A percentile compares a stretch with the other conserved stretches of the same genome.
Conservation (phyloP, 2,113 vertebrate species). For the Grammomys dolichurus region DNA sequence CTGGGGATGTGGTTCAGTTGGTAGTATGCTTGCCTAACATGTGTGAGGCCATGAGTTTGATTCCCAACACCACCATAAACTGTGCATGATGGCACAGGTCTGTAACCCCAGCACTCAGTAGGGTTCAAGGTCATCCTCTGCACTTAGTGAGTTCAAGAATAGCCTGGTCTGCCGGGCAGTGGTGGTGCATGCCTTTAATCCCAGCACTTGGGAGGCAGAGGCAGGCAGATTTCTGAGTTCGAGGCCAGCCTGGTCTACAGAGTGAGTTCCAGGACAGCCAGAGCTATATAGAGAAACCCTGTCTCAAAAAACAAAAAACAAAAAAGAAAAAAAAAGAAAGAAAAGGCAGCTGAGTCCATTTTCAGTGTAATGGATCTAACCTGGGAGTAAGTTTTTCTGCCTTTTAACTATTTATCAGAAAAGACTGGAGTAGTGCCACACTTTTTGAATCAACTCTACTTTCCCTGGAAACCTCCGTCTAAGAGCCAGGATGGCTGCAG, state of each 20-base stretch:
- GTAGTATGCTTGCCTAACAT: neutral
- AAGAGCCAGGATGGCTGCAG: neutral
- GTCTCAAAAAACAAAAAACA: neutral
- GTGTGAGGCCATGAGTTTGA: neutral
- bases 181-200: too few relatives aligned
- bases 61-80: neutral
- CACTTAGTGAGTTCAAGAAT: neutral
- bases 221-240: too few relatives aligned
- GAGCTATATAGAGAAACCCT: too few relatives aligned
- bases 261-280: too few relatives aligned
- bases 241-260: too few relatives aligned
- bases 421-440: neutral
- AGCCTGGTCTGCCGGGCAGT: neutral
- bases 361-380: slow-evolving; percentile 31
- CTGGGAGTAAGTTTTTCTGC: neutral
- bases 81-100: too few relatives aligned
- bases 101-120: neutral
- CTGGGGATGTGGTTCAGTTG: neutral
- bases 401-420: slow-evolving; percentile 6
- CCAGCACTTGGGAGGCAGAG: too few relatives aligned
- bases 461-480: neutral
- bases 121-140: neutral
- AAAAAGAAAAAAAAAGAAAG: neutral
- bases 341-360: slow-evolving; percentile 1
- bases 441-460: neutral